Conservation (phyloP, 64 coral and sea anemone species). For the Dendronephthya gigantea region DNA sequence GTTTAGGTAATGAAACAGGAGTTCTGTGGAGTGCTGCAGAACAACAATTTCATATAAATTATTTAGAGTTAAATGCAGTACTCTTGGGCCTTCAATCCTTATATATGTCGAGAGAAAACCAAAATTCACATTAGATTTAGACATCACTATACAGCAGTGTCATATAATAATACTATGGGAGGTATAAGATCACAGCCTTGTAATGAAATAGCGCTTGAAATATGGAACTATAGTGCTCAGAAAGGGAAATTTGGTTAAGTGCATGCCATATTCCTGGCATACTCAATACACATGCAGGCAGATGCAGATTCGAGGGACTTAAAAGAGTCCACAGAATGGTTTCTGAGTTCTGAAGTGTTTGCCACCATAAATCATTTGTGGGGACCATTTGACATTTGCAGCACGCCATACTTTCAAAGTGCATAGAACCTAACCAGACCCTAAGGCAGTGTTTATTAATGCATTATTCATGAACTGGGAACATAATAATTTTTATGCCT, state of each 20-base stretch:
- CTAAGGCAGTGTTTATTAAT: constrained; percentile 8
- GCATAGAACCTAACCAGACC: neutral
- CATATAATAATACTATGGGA: neutral
- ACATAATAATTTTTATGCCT: constrained; percentile 1
- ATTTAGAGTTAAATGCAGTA: neutral
- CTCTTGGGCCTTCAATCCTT: neutral
- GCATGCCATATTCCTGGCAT: neutral
- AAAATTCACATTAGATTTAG: neutral
- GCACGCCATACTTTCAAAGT: neutral
- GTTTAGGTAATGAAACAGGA: neutral
- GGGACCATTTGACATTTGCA: neutral
- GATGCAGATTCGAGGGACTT: neutral
- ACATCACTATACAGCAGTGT: neutral
- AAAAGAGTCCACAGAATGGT: neutral
- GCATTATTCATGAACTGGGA: constrained; percentile 16
- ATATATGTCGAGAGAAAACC: neutral
- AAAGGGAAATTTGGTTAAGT: neutral
- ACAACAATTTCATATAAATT: neutral
- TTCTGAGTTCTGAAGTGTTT: neutral
- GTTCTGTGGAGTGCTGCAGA: neutral
- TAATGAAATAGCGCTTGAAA: neutral
- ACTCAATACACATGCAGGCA: neutral
- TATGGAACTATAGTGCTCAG: neutral
- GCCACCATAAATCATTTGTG: neutral
- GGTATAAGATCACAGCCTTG: neutral